These are phyloP conservation scores for Psilanteris sp. DNA, from an alignment of 1,140 invertebrate genomes.

Conservation along the genomic window DNA sequence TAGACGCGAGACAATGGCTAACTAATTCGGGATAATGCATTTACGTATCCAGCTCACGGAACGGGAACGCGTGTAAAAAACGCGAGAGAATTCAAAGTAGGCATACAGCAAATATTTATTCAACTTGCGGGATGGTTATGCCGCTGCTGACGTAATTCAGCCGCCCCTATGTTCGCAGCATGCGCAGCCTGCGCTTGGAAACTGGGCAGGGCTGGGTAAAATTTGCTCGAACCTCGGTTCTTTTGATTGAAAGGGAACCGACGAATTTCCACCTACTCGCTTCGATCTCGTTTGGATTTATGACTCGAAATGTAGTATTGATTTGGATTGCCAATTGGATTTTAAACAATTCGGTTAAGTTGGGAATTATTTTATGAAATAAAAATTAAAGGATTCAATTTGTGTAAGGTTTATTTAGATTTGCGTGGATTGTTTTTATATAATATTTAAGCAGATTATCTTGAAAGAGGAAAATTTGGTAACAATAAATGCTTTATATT, in stretches of 20 bases:
- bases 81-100: constrained; percentile 22
- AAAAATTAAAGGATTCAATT: too few relatives aligned
- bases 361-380: too few relatives aligned
- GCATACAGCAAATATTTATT: constrained; percentile 54
- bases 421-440: too few relatives aligned
- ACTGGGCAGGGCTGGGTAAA: constrained; percentile 35
- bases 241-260: constrained; percentile 2
- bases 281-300: not conserved
- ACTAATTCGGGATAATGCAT: constrained; percentile 9
- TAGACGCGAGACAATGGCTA: constrained; percentile 10
- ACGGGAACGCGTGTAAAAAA: constrained; percentile 15
- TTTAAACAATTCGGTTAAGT: too few relatives aligned
- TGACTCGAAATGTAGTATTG: too few relatives aligned
- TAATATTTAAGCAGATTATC: too few relatives aligned
- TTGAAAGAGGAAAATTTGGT: too few relatives aligned
- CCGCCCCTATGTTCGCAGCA: constrained; percentile 47
- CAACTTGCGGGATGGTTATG: constrained; percentile 25
- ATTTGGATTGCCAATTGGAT: too few relatives aligned
- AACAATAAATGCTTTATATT: too few relatives aligned
- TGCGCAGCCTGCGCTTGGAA: constrained; percentile 49
- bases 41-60: not conserved
- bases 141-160: constrained; percentile 51
- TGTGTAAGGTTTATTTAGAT: too few relatives aligned
- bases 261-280: not conserved
- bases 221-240: constrained; percentile 15